Evolutionary conservation across 2,888 invertebrate genomes (phyloP), one percentile per base, ranked within the genome.

Genomic region (Nesidiocoris tenuis): DNA sequence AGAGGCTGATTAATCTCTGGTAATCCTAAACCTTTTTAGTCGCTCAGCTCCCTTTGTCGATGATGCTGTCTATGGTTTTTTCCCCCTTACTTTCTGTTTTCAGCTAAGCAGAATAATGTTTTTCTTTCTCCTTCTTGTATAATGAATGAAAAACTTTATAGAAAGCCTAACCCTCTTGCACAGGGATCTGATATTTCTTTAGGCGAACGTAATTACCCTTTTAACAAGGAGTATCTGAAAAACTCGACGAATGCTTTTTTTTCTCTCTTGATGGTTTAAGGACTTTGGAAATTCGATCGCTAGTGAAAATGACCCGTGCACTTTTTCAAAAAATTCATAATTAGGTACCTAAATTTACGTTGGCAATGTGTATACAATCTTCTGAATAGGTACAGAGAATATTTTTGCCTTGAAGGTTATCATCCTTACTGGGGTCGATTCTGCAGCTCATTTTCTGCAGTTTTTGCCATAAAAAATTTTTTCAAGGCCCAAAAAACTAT

Each of bases 11-110:
- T 72, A 72, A 63, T 72, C 72, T 72, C 63, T 63, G 55, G 72
- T 72, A 72, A 72, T 61, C 72, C 72, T 61, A 72, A 61, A 72
- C 72, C 72, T 61, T 63, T 70, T 57, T 70, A 39, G 17, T 23
- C 23, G 54, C 56, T 39, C 16, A 18, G 7, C 72, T 61, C 54
- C 61, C 72, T 61, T 72, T 72, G 72, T 61, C 54, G 39, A 39
- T 39, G 39, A 39, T 39, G 39, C 39, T 39, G 39, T 39, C 39
- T 39, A 39, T 39, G 39, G 3, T 7, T 7, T 39, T 39, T n/a
- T n/a, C n/a, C n/a, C n/a, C n/a, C 39, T 39, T 39, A 7, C 39
- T 39, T 39, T 39, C 12, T 39, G 39, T 39, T 39, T 39, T 39
- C 39, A 39, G n/a, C 39, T 39, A 39, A 39, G 12, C 39, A 39